phyloP scores from a whole-genome alignment of 2,797 vertebrate genomes.

The Rhinogobio ventralis region DNA sequence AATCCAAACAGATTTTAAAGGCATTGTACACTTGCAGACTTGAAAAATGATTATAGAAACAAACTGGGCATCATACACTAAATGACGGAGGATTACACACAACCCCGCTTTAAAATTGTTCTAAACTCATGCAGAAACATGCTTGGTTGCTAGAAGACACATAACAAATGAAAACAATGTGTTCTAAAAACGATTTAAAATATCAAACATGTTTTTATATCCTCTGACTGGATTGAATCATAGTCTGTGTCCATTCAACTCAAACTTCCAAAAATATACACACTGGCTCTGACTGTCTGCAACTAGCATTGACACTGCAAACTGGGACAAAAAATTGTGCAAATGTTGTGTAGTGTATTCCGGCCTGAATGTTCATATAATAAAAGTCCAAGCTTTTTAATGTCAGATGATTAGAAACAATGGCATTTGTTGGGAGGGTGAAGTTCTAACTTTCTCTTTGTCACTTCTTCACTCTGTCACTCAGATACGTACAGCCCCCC shows the following conservation, averaged over 20 bases:
- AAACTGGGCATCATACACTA: background rate
- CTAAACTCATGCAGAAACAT: background rate
- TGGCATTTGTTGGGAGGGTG: background rate
- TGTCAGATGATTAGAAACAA: background rate
- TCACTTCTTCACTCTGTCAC: background rate
- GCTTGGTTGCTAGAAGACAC: background rate
- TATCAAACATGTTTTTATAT: background rate
- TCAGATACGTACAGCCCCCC: slow-evolving; percentile 94
- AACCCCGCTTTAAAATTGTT: background rate
- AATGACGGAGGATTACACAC: background rate
- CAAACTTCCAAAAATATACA: too few relatives aligned
- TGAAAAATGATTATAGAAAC: background rate
- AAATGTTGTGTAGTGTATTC: background rate
- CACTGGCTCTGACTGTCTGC: background rate
- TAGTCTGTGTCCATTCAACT: background rate
- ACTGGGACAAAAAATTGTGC: background rate
- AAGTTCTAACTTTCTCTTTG: background rate
- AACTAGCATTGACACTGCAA: background rate
- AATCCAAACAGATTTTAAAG: background rate
- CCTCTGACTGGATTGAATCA: background rate
- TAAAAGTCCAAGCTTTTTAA: background rate
- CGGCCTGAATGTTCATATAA: background rate
- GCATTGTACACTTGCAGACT: background rate
- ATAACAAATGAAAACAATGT: background rate
- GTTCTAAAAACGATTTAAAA: background rate